Evolutionary conservation across 30 jellyfish, hydroid and myxozoan genomes (phyloP).

Genomic region (Mastigias papua): DNA sequence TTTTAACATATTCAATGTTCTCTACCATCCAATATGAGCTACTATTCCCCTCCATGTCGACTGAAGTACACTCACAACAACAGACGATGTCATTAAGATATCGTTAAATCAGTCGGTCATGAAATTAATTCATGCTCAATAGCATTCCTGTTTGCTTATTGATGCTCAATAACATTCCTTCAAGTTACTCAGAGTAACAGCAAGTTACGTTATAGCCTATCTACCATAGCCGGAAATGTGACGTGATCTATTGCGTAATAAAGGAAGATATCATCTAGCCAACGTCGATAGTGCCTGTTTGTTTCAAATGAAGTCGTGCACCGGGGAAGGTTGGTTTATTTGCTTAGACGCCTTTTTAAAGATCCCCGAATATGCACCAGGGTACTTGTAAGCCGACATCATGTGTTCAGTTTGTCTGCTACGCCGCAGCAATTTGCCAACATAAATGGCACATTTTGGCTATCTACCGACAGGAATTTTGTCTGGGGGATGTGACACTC

Average conservation of each 20-base stretch:
- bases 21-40: not conserved
- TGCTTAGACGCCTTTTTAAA: too few species aligned
- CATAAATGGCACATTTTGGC: too few species aligned
- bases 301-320: too few species aligned
- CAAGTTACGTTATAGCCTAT: too few species aligned
- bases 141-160: not conserved
- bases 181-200: not conserved
- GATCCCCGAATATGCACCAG: too few species aligned
- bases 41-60: not conserved
- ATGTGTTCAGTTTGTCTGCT: too few species aligned
- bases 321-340: too few species aligned
- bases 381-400: too few species aligned
- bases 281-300: not conserved
- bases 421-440: too few species aligned
- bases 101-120: not conserved
- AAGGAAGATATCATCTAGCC: not conserved
- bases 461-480: too few species aligned
- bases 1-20: not conserved
- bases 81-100: not conserved
- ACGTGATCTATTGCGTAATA: not conserved
- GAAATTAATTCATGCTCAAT: not conserved
- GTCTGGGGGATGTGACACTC: too few species aligned
- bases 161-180: not conserved
- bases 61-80: not conserved
- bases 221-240: not conserved